Evolutionary conservation across 2,797 vertebrate species (phyloP).

Genomic region (Cossypha niveicapilla): DNA sequence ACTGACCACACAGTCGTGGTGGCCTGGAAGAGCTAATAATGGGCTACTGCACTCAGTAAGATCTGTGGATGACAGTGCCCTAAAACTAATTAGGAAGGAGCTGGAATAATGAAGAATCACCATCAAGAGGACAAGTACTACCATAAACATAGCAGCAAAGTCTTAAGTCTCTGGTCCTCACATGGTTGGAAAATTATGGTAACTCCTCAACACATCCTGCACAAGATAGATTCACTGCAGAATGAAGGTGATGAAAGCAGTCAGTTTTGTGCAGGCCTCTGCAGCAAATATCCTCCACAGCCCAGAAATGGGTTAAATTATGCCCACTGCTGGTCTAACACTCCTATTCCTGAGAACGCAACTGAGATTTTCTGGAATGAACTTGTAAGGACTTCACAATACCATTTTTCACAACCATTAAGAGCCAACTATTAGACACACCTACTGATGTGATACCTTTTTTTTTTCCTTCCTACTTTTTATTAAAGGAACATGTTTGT

Average conservation of each 20-base stretch:
- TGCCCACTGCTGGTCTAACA: neutral
- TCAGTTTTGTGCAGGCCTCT: neutral
- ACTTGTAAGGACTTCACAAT: neutral
- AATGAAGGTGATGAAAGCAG: neutral
- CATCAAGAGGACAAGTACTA: neutral
- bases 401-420: neutral
- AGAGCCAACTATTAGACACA: neutral
- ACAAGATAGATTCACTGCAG: neutral
- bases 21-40: neutral
- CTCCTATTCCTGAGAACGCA: neutral
- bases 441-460: too few relatives aligned
- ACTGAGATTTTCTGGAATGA: neutral
- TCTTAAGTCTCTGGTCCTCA: rapidly evolving
- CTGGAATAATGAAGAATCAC: neutral
- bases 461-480: neutral
- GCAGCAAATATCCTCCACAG: neutral
- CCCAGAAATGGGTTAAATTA: neutral
- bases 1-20: neutral
- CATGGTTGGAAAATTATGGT: rapidly evolving
- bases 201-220: neutral
- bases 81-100: neutral
- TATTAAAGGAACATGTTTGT: neutral
- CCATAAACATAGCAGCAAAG: neutral
- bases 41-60: neutral
- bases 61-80: neutral